Conservation (phyloP, 2,888 invertebrate genomes). For the Rotaria socialis region DNA sequence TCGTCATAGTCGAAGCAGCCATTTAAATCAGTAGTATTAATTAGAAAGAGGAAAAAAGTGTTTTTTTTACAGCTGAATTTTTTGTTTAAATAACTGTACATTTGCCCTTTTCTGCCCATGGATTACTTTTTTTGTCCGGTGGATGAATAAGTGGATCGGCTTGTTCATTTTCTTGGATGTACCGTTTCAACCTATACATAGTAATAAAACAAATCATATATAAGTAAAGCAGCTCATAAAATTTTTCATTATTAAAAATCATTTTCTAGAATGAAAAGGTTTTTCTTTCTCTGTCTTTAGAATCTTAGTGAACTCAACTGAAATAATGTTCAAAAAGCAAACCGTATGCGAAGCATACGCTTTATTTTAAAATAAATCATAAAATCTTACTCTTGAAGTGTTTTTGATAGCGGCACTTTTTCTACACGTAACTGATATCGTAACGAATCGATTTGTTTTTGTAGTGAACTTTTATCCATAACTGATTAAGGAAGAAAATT, state of each 20-base stretch:
- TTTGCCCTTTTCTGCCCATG: constrained; percentile 17
- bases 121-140: constrained; percentile 3
- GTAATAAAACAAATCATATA: background rate
- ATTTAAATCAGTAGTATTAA: no score
- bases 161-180: constrained; percentile 1
- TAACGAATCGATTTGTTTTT: background rate
- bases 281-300: no score
- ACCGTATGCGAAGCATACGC: no score
- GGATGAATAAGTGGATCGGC: background rate
- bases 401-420: background rate
- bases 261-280: no score
- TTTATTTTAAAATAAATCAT: no score
- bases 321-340: no score
- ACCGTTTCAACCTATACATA: background rate
- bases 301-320: no score
- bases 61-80: background rate
- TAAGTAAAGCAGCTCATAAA: no score
- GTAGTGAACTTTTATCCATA: constrained; percentile 1
- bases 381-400: constrained; percentile 18
- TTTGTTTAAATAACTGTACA: constrained; percentile 4
- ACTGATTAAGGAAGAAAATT: background rate
- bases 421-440: constrained; percentile 20
- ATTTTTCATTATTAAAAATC: no score
- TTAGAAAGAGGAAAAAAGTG: no score
- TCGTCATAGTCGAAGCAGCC: no score